These are phyloP conservation scores for Caenorhabditis afra DNA, from an alignment of 2,888 invertebrate species.

Conservation along the genomic window DNA sequence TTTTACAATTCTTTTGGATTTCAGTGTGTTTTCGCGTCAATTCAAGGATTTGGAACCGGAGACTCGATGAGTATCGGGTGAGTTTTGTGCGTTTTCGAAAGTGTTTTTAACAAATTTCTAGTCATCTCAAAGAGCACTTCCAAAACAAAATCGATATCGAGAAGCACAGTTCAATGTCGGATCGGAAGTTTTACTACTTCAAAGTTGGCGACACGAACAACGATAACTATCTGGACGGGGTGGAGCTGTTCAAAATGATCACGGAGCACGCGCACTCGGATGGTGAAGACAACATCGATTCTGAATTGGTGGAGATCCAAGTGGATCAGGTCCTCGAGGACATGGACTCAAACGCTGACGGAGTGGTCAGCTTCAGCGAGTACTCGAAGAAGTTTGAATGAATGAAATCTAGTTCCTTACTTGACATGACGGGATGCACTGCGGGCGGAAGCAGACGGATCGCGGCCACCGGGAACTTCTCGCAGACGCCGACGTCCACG, in stretches of 20 bases:
- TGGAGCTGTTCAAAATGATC: slow-evolving; percentile 44
- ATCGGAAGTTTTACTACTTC: slow-evolving; percentile 37
- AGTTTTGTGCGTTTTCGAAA: slow-evolving; percentile 2
- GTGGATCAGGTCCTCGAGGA: slow-evolving; percentile 46
- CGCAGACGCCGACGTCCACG: slow-evolving; percentile 68
- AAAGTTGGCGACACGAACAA: slow-evolving; percentile 45
- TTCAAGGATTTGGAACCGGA: background rate
- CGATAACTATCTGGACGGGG: slow-evolving; percentile 41
- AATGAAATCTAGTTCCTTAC: slow-evolving; percentile 31
- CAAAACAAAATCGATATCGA: slow-evolving; percentile 38
- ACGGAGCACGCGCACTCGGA: slow-evolving; percentile 11
- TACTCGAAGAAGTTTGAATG: slow-evolving; percentile 24
- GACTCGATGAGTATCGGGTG: slow-evolving; percentile 42
- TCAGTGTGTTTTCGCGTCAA: background rate
- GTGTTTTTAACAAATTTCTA: background rate
- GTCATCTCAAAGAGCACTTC: slow-evolving; percentile 52
- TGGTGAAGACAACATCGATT: background rate
- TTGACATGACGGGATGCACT: slow-evolving; percentile 61
- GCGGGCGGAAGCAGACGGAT: slow-evolving; percentile 62
- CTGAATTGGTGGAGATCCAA: slow-evolving; percentile 29
- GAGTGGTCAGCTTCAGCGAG: slow-evolving; percentile 43
- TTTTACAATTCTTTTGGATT: background rate
- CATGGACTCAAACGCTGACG: slow-evolving; percentile 31
- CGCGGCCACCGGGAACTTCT: slow-evolving; percentile 62
- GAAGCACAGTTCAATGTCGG: slow-evolving; percentile 15